Percentiles rank a stretch among this genome's conserved stretches.
Conservation (phyloP, 2,888 invertebrate species). For the Volucella zonaria region DNA sequence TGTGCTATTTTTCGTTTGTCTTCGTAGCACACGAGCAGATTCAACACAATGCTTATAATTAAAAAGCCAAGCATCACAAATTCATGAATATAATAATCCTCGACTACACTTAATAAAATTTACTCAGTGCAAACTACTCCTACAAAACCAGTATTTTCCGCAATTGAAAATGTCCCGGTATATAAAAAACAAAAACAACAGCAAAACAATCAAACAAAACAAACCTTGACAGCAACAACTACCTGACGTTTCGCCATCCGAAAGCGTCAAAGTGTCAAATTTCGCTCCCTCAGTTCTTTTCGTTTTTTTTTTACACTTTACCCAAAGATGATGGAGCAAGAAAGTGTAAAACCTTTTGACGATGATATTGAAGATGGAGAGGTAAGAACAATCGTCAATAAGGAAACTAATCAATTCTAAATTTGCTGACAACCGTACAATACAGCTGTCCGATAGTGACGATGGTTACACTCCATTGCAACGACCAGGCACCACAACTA, state of each 20-base stretch:
- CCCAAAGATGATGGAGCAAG: conserved; percentile 84
- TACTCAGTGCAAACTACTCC: neutral
- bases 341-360: conserved; percentile 84
- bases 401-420: neutral
- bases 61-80: neutral
- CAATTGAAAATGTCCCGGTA: neutral
- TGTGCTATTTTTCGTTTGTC: too few relatives aligned
- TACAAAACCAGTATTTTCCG: conserved; percentile 13
- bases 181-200: neutral
- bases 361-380: conserved; percentile 87
- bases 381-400: conserved; percentile 82
- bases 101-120: neutral
- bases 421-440: conserved; percentile 30
- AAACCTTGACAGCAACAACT: conserved; percentile 18
- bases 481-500: conserved; percentile 76
- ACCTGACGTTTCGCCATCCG: conserved; percentile 14
- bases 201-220: conserved; percentile 9
- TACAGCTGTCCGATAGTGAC: conserved; percentile 80
- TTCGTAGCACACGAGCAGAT: too few relatives aligned
- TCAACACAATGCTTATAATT: too few relatives aligned
- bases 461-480: conserved; percentile 81
- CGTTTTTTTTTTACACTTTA: conserved; percentile 5
- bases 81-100: too few relatives aligned
- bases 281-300: conserved; percentile 19
- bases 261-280: conserved; percentile 68